Evolutionary conservation across 2,888 invertebrate species (phyloP).

Genomic region (Cecidostiba fungosa): DNA sequence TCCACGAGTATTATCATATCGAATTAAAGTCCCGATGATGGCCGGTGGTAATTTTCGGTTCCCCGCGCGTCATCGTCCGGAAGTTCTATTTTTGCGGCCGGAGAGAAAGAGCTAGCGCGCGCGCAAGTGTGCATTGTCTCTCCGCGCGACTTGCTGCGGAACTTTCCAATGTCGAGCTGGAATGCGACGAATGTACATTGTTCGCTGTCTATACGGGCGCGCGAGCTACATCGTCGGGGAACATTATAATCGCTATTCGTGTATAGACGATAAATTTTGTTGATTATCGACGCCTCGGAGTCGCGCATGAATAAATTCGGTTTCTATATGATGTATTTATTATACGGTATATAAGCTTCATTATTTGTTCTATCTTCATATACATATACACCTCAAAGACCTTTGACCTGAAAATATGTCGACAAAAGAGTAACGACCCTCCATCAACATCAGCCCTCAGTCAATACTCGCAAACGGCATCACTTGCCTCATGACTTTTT

Average conservation of each 20-base stretch:
- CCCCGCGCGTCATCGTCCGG: background rate
- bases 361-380: too few species aligned
- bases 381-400: too few species aligned
- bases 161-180: constrained; percentile 46
- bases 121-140: constrained; percentile 29
- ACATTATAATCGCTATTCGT: background rate
- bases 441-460: background rate
- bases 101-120: constrained; percentile 12
- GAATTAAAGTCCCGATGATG: background rate
- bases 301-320: too few species aligned
- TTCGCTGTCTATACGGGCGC: background rate
- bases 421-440: too few species aligned
- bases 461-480: background rate
- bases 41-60: background rate
- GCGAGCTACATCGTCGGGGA: background rate
- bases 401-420: background rate
- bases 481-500: background rate
- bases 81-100: constrained; percentile 42
- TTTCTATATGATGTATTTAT: too few species aligned
- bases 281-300: too few species aligned
- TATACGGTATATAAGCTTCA: too few species aligned
- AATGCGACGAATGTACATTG: constrained; percentile 19
- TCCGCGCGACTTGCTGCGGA: background rate
- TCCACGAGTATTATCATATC: background rate
- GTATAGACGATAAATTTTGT: too few species aligned